Evolutionary conservation across 2,113 vertebrate genomes (phyloP).

Genomic region (Numenius arquata): DNA sequence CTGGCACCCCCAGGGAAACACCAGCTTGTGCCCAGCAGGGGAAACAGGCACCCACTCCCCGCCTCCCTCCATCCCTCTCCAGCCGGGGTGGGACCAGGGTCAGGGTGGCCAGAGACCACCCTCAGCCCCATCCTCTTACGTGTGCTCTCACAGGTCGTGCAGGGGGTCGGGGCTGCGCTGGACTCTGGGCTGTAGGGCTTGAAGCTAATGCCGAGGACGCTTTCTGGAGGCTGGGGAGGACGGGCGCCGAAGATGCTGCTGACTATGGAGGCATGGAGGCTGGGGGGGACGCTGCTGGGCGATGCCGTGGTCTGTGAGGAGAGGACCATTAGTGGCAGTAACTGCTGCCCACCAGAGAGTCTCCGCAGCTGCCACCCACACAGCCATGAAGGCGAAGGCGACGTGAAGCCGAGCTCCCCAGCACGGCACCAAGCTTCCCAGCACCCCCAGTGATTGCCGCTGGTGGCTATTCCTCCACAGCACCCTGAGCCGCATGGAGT

Average conservation of each 20-base stretch:
- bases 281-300: background rate
- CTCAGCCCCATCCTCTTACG: constrained; percentile 16
- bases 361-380: background rate
- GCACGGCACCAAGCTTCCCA: rapidly evolving
- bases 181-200: constrained; percentile 16
- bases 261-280: background rate
- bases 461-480: background rate
- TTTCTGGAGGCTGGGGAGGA: background rate
- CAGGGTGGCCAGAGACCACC: background rate
- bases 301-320: constrained; percentile 20
- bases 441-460: rapidly evolving
- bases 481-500: rapidly evolving
- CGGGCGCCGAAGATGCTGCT: background rate
- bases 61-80: background rate
- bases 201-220: constrained; percentile 37
- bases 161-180: background rate
- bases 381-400: background rate
- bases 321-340: background rate
- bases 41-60: background rate
- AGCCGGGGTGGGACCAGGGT: rapidly evolving
- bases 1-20: background rate
- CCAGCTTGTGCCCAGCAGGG: background rate
- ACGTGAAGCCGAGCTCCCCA: rapidly evolving
- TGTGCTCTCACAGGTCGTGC: constrained; percentile 41
- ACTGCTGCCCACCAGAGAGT: rapidly evolving